phyloP scores from a whole-genome alignment of 2,113 vertebrate species.

The Malurus melanocephalus region DNA sequence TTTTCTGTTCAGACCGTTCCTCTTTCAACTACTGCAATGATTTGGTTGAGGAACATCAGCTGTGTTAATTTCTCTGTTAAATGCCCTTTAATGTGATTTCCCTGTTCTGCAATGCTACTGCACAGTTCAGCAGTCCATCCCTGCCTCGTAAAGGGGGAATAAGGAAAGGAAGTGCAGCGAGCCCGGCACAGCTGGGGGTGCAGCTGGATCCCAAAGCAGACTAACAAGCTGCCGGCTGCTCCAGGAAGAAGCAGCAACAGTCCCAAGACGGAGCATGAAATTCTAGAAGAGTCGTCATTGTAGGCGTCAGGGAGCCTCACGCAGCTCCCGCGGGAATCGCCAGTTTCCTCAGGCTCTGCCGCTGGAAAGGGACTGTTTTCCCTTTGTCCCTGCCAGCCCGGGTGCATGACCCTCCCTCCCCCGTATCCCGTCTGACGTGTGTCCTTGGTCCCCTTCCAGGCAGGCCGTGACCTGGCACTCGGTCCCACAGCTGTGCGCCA shows the following conservation, averaged over 20 bases:
- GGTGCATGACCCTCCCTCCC: background rate
- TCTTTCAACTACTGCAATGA: background rate
- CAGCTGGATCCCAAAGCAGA: background rate
- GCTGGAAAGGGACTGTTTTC: background rate
- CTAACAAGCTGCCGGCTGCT: background rate
- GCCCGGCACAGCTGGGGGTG: background rate
- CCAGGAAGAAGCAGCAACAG: background rate
- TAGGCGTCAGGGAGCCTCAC: accelerated
- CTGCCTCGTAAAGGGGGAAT: background rate
- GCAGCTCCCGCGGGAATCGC: background rate
- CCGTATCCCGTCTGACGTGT: background rate
- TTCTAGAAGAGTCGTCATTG: background rate
- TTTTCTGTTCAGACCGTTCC: background rate
- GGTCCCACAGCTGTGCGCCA: background rate
- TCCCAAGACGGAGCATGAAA: background rate
- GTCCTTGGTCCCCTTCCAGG: constrained; percentile 5
- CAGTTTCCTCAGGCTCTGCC: background rate
- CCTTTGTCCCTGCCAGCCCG: background rate
- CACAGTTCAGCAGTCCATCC: background rate
- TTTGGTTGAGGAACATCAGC: background rate
- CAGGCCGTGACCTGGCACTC: background rate
- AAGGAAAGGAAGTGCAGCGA: background rate
- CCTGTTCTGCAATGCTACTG: background rate
- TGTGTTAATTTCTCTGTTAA: background rate
- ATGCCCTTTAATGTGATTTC: background rate